Base-by-base conservation (phyloP, 2,888 invertebrate species). In the Sminthurinus aureus region DNA sequence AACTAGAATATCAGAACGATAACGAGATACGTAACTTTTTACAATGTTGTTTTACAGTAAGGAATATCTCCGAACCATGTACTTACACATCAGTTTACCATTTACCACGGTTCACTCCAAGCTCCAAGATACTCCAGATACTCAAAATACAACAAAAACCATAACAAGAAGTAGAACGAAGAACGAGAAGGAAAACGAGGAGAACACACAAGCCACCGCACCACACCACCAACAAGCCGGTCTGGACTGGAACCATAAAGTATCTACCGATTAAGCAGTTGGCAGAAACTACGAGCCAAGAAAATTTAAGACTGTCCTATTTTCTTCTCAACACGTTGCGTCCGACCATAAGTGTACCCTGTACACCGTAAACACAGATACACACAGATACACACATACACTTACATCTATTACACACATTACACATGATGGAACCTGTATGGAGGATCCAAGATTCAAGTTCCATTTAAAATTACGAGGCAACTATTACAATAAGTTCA, bases 291-390 rank as follows among this genome's bases (percentile, higher is more conserved):
- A 76, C 76, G 58, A 50, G 51, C 15, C 18, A 50, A 75, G 75
- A 58, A 76, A 76, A 76, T 76, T 76, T 76, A 76, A 76, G 76
- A 20, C 76, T 76, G 76, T 58, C 76, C 76, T 20, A 76, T 76
- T 76, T 76, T 24, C 52, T 52, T 76, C 76, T 24, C 26, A 22
- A 26, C 24, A 20, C 67, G n/a, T 69, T 20, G n/a, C n/a, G 15
- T 9, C 13, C 13, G n/a, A 64, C 50, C 75, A 75, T 26, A 75
- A 18, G n/a, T 75, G n/a, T 75, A 13, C 38, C 26, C n/a, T 75
- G 51, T 75, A 26, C 12, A 24, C 22, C 6, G 6, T 3, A 38
- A 3, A 52, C 52, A 22, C 52, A 20, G 20, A 15, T 38, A 74
- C 52, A 38, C 6, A 76, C 20, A 76, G 15, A 52, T 20, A 76